phyloP scores from a whole-genome alignment of 2,888 invertebrate genomes.

The Adelphocoris suturalis region DNA sequence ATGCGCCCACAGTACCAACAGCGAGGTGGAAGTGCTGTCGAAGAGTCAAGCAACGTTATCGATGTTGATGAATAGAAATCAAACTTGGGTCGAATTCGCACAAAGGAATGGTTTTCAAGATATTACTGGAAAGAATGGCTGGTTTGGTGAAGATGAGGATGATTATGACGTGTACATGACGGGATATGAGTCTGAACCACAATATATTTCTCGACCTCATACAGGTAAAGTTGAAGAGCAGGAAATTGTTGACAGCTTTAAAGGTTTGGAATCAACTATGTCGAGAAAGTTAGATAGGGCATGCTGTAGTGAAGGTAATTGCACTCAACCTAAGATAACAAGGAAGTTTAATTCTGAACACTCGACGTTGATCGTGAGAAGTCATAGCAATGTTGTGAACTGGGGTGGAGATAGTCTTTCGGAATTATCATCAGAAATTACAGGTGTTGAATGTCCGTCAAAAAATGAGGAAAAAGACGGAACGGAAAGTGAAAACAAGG shows the following conservation, averaged over 20 bases:
- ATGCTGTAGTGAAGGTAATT: neutral
- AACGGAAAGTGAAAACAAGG: neutral
- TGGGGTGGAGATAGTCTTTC: neutral
- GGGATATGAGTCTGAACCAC: neutral
- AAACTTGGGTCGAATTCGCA: neutral
- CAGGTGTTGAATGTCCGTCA: neutral
- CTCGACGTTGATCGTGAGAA: constrained; percentile 31
- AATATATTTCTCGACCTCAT: neutral
- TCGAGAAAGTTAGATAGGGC: neutral
- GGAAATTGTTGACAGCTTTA: neutral
- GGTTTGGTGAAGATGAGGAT: neutral
- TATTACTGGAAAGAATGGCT: too few species aligned
- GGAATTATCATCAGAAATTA: neutral
- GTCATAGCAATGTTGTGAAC: neutral
- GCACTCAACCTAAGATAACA: neutral
- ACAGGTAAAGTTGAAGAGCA: neutral
- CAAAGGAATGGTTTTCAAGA: neutral
- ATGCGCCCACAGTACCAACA: neutral
- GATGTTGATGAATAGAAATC: constrained; percentile 15
- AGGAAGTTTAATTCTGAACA: constrained; percentile 51
- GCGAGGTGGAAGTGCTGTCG: constrained; percentile 2
- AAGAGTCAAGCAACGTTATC: constrained; percentile 19
- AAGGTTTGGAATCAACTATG: neutral
- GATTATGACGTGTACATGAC: neutral
- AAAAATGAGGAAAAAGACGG: neutral